A percentile compares a stretch with the other conserved stretches of the same genome.
phyloP scores from a whole-genome alignment of 1,140 invertebrate species.

The Lepidurus arcticus region DNA sequence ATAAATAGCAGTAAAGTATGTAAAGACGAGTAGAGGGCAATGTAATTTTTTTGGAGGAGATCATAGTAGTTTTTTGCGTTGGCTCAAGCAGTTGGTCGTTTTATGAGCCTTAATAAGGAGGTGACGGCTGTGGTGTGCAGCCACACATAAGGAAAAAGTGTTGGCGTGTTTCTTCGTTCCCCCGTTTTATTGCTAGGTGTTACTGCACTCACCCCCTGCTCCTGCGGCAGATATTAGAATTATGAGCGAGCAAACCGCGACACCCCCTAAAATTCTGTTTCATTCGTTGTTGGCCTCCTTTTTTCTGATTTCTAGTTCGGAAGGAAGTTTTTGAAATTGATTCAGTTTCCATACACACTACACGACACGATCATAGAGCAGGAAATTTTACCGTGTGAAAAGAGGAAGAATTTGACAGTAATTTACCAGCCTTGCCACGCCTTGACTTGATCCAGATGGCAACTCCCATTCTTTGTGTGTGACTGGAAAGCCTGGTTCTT shows the following conservation, averaged over 20 bases:
- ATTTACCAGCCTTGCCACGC: background rate
- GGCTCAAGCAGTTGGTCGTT: background rate
- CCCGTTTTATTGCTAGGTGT: constrained; percentile 3
- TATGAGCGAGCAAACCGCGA: no score
- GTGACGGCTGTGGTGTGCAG: constrained; percentile 13
- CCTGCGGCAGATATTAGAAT: no score
- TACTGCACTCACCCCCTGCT: background rate
- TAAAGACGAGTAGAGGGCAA: no score
- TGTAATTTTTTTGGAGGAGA: background rate
- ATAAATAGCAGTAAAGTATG: no score
- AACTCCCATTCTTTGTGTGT: background rate
- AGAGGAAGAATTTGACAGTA: background rate
- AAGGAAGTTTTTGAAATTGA: no score
- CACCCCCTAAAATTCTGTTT: no score
- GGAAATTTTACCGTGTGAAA: background rate
- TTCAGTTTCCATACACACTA: no score
- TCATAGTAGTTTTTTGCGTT: background rate
- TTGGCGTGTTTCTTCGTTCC: background rate
- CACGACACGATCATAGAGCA: background rate
- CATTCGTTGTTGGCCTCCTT: no score
- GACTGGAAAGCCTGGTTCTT: background rate
- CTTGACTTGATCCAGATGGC: background rate
- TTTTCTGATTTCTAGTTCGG: no score
- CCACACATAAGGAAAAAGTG: background rate
- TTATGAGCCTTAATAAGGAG: constrained; percentile 15